Conservation (phyloP, 2,113 vertebrate genomes). For the Willisornis vidua region DNA sequence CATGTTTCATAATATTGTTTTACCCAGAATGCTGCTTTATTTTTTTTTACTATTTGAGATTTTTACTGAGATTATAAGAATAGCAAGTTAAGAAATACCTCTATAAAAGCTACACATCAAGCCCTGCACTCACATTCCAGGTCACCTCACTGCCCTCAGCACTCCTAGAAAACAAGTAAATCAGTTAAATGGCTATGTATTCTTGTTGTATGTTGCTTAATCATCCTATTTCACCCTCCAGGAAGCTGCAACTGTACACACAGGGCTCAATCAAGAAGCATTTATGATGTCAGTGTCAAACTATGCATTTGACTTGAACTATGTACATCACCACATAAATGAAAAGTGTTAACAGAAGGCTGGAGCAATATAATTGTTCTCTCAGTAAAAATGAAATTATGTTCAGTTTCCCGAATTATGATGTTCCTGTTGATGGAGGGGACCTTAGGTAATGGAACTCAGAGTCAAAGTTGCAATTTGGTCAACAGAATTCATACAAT, state of each 20-base stretch:
- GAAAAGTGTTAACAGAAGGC: not conserved
- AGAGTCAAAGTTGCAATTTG: not conserved
- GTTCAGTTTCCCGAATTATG: not conserved
- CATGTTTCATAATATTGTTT: not conserved
- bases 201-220: not conserved
- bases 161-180: slow-evolving; percentile 26
- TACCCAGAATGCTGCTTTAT: not conserved
- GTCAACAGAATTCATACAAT: not conserved
- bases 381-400: not conserved
- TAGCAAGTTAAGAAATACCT: not conserved
- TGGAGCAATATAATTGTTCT: not conserved
- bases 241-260: not conserved
- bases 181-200: slow-evolving; percentile 9
- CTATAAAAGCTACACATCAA: not conserved
- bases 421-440: not conserved
- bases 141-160: slow-evolving; percentile 12
- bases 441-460: not conserved
- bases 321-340: not conserved
- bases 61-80: not conserved
- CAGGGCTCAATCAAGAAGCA: not conserved
- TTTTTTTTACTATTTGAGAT: not conserved
- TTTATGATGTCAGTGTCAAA: slow-evolving; percentile 1
- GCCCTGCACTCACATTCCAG: fast-evolving
- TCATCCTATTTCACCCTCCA: slow-evolving; percentile 5
- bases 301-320: not conserved